Percentiles rank a stretch among this genome's conserved stretches.
These are phyloP conservation scores for Gopherus evgoodei DNA, from an alignment of 2,113 vertebrate genomes.

Conservation along the genomic window DNA sequence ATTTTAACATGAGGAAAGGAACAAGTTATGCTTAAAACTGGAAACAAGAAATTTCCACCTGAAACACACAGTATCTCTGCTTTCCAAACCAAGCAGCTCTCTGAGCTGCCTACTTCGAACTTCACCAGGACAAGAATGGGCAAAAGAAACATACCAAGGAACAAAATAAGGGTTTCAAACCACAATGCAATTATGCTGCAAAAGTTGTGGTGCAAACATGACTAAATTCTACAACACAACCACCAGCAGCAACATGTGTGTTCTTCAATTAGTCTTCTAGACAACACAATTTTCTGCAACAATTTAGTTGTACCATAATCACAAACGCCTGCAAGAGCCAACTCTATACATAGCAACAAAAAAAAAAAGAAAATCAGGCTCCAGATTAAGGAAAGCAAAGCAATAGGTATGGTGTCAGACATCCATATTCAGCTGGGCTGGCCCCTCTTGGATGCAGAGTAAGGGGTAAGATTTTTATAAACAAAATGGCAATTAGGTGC, in stretches of 20 bases:
- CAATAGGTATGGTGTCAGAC: background rate
- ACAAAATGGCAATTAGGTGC: background rate
- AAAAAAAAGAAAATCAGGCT: background rate
- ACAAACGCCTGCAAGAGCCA: background rate
- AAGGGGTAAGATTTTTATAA: background rate
- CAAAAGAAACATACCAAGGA: background rate
- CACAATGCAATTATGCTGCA: background rate
- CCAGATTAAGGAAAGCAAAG: background rate
- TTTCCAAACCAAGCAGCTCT: background rate
- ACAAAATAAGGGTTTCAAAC: background rate
- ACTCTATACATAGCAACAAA: background rate
- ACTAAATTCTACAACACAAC: background rate
- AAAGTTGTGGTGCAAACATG: background rate
- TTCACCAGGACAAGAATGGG: background rate
- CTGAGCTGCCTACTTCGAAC: background rate
- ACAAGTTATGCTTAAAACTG: background rate
- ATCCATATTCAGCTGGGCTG: background rate
- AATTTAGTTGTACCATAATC: background rate
- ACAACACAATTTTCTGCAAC: background rate
- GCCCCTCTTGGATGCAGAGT: background rate
- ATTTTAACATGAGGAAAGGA: background rate
- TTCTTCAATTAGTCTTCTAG: background rate
- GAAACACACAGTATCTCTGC: background rate
- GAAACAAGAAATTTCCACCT: background rate
- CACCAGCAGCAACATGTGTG: background rate